Conservation (phyloP, 1,140 invertebrate genomes). For the Calephelis nemesis region DNA sequence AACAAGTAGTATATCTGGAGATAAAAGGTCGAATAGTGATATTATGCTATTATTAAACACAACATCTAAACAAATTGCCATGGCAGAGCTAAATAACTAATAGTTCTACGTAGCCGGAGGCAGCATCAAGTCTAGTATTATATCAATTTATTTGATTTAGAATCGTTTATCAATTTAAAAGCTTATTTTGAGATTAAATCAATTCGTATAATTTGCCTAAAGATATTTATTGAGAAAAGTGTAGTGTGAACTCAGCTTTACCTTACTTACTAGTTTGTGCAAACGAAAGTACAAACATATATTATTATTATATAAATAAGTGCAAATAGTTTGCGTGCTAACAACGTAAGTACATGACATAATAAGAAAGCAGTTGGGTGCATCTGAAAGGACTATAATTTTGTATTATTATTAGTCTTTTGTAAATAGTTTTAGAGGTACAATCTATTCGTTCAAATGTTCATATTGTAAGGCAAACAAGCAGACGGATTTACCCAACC, state of each 20-base stretch:
- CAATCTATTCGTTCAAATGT: too few relatives aligned
- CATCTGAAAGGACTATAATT: background rate
- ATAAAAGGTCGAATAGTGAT: too few relatives aligned
- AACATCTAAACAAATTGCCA: too few relatives aligned
- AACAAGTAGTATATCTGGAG: too few relatives aligned
- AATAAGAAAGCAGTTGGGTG: background rate
- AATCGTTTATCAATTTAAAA: too few relatives aligned
- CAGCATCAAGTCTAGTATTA: too few relatives aligned
- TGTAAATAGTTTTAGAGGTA: too few relatives aligned
- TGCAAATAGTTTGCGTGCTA: constrained; percentile 18
- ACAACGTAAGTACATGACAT: background rate
- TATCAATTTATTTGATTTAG: too few relatives aligned
- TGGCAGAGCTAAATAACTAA: too few relatives aligned
- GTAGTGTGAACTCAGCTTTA: constrained; percentile 1
- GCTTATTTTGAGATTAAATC: background rate
- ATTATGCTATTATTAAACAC: too few relatives aligned
- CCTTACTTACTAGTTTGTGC: background rate
- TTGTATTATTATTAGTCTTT: background rate
- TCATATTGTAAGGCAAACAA: too few relatives aligned
- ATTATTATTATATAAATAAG: background rate
- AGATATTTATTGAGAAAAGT: background rate
- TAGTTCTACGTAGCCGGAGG: too few relatives aligned
- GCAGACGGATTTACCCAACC: background rate
- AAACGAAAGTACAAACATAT: constrained; percentile 4
- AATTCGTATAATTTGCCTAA: background rate